Evolutionary conservation across 2,888 invertebrate genomes (phyloP), one percentile per base, ranked within the genome.

Genomic region (Anagyrus pseudococci): DNA sequence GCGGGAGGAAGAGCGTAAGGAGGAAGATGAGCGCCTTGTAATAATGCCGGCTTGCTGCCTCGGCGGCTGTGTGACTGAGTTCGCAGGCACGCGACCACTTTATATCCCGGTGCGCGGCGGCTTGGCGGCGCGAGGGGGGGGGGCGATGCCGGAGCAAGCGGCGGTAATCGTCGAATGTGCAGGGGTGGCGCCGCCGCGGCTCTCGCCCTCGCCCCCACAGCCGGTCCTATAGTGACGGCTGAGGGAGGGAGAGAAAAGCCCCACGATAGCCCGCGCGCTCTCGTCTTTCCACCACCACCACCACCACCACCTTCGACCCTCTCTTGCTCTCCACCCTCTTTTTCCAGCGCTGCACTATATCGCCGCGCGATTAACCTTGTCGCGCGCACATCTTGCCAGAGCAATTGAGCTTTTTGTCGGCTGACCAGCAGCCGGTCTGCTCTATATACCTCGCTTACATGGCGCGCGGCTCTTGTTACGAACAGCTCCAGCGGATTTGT

Each of bases 31-130:
- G 25, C n/a, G n/a, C n/a, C n/a, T n/a, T n/a, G 2, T 55, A 43
- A 37, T 59, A 10, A 47, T 62, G 56, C 43, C 43, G 33, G 62
- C 55, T 65, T 67, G 70, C 69, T 68, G 70, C 62, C 71, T 74
- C 69, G 69, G 67, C 70, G 70, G 64, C 69, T 70, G 68, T 75
- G 70, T 79, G 79, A 78, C 77, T 75, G 78, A 75, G 75, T 73
- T 73, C 72, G 73, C 72, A 71, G 74, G 76, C 74, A 78, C 72
- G 76, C 79, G 75, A 75, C 73, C 74, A 78, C 77, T 80, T 79
- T 80, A 80, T 80, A 79, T 75, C 72, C 58, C 63, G 66, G 61
- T 57, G 66, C 65, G 62, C 62, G 64, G 47, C 59, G 67, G 54
- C 41, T 40, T 37, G 57, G 43, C 47, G 46, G n/a, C 53, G 52